Evolutionary conservation across 2,113 vertebrate species (phyloP).

Genomic region (Laterallus jamaicensis): DNA sequence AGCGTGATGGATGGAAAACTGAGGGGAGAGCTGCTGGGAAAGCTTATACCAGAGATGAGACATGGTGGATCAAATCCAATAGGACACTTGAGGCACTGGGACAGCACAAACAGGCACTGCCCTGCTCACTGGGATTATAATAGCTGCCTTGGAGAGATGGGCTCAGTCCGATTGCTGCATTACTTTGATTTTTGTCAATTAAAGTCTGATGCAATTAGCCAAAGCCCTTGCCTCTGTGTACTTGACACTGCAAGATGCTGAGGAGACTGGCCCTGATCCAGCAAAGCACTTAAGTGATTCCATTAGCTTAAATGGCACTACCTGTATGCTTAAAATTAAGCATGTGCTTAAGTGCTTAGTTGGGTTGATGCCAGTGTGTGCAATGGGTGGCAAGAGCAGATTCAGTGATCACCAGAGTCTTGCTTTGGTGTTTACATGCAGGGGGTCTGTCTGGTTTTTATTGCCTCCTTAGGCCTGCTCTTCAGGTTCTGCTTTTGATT

Average conservation of each 20-base stretch:
- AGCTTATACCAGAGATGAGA: neutral
- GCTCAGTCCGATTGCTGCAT: neutral
- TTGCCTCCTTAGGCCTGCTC: neutral
- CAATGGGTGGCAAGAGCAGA: neutral
- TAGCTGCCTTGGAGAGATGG: neutral
- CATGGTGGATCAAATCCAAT: neutral
- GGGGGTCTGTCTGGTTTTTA: neutral
- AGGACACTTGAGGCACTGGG: neutral
- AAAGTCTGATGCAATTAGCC: slow-evolving; percentile 47
- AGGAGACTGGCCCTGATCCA: slow-evolving; percentile 44
- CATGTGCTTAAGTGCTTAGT: slow-evolving; percentile 43
- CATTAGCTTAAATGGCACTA: slow-evolving; percentile 58
- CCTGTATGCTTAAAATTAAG: slow-evolving; percentile 41
- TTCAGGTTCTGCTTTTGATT: neutral
- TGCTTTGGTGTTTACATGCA: neutral
- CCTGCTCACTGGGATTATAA: neutral
- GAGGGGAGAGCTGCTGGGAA: neutral
- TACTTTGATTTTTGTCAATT: slow-evolving; percentile 53
- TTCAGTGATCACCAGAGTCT: neutral
- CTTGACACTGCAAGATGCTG: slow-evolving; percentile 48
- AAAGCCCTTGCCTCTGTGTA: neutral
- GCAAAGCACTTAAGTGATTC: slow-evolving; percentile 50
- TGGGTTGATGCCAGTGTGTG: slow-evolving; percentile 35
- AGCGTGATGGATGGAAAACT: neutral
- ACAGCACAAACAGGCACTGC: neutral